phyloP scores from a whole-genome alignment of 2,113 vertebrate genomes.

The human region DNA sequence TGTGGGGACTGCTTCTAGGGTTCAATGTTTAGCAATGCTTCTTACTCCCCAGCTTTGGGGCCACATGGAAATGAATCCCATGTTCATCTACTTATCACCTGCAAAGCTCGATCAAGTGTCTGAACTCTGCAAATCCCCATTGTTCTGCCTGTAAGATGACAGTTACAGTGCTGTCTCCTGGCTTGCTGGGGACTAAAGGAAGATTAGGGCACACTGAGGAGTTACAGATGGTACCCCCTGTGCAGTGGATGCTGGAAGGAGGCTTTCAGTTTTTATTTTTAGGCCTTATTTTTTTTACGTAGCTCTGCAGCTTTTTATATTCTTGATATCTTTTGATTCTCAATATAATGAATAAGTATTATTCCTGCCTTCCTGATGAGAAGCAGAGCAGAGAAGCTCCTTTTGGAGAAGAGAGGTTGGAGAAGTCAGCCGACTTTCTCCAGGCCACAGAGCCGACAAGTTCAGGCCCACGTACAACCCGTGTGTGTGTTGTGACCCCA shows the following conservation, averaged over 20 bases:
- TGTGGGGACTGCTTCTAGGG: accelerated
- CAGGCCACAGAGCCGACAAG: accelerated
- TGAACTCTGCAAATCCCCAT: accelerated
- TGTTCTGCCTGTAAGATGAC: accelerated
- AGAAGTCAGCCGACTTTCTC: too few relatives aligned
- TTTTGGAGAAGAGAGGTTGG: background rate
- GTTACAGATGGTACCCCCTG: accelerated
- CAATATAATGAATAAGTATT: accelerated
- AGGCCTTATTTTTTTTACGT: background rate
- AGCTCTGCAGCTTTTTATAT: background rate
- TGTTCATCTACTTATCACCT: background rate
- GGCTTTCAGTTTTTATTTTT: background rate
- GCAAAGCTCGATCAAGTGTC: accelerated
- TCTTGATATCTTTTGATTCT: background rate
- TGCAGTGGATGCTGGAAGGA: accelerated
- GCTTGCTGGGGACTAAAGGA: too few relatives aligned
- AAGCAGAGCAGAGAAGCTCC: background rate
- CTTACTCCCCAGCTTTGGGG: background rate
- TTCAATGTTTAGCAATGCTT: accelerated
- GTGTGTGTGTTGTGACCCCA: accelerated
- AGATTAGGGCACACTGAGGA: background rate
- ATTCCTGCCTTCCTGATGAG: background rate
- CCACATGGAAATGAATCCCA: accelerated
- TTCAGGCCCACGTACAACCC: accelerated
- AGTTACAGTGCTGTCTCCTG: accelerated